Percentiles rank a stretch among this genome's conserved stretches.
Conservation (phyloP, 2,888 invertebrate species). For the Ormyrus pomaceus region DNA sequence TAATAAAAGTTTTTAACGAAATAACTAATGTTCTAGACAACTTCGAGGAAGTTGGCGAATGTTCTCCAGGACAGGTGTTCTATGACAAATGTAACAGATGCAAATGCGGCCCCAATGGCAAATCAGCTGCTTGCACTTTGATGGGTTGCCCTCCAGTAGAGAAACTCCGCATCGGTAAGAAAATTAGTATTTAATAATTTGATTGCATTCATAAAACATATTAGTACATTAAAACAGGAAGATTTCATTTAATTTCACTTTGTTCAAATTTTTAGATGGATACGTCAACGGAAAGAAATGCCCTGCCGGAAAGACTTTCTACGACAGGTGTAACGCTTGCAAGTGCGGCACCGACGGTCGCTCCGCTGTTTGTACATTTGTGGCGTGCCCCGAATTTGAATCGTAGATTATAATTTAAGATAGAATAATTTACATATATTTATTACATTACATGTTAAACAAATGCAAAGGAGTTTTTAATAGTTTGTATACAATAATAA, state of each 20-base stretch:
- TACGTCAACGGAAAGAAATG: not conserved
- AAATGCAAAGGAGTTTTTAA: too few relatives aligned
- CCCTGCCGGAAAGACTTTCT: conserved; percentile 5
- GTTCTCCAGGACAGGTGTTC: not conserved
- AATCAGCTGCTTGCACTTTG: conserved; percentile 76
- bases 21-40: not conserved
- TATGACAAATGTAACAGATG: not conserved
- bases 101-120: conserved; percentile 76
- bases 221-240: too few relatives aligned
- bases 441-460: too few relatives aligned
- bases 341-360: not conserved
- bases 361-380: not conserved
- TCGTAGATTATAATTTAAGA: not conserved
- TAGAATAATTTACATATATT: too few relatives aligned
- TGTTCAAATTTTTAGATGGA: not conserved
- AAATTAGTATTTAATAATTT: not conserved
- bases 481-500: too few relatives aligned
- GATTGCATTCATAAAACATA: not conserved
- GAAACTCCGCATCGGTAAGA: not conserved
- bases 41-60: not conserved
- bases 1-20: too few relatives aligned
- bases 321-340: conserved; percentile 12
- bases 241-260: not conserved
- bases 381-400: not conserved
- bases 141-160: conserved; percentile 57